Evolutionary conservation across 1,140 invertebrate genomes (phyloP).

Genomic region (Hypsibius dujardini): DNA sequence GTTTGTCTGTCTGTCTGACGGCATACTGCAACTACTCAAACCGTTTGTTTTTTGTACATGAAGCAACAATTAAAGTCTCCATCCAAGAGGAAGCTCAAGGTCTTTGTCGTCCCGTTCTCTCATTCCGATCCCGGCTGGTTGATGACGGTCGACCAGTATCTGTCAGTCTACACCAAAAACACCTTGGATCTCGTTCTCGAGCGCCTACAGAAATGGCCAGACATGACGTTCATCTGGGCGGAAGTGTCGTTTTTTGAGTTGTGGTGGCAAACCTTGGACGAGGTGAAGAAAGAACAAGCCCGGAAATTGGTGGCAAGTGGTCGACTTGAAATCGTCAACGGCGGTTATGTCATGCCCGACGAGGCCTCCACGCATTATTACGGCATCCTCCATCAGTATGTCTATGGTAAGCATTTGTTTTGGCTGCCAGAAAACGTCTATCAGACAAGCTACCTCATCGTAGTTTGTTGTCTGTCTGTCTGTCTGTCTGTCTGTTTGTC

Average conservation of each 20-base stretch:
- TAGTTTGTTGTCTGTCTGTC: too few relatives aligned
- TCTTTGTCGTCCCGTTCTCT: not conserved
- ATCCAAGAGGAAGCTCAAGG: not conserved
- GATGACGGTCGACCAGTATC: conserved; percentile 22
- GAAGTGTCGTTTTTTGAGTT: conserved; percentile 82
- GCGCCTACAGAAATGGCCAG: conserved; percentile 62
- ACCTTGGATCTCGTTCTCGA: conserved; percentile 63
- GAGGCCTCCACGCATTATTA: too few relatives aligned
- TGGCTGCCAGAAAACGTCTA: too few relatives aligned
- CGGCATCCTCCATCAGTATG: too few relatives aligned
- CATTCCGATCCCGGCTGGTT: not conserved
- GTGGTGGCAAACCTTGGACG: conserved; percentile 76
- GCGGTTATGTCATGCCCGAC: too few relatives aligned
- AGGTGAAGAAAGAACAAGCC: too few relatives aligned
- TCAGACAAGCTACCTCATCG: too few relatives aligned
- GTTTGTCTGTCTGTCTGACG: conserved; percentile 26
- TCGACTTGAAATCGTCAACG: too few relatives aligned
- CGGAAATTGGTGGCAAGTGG: too few relatives aligned
- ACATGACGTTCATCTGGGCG: conserved; percentile 93
- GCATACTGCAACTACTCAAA: conserved; percentile 73
- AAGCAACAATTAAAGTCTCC: conserved; percentile 79
- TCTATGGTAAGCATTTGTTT: too few relatives aligned
- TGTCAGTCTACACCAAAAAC: not conserved
- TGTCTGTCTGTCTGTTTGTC: too few relatives aligned
- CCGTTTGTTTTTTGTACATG: conserved; percentile 85